Base-by-base conservation (phyloP, 2,888 invertebrate genomes). In the Eupithecia pulchellata region DNA sequence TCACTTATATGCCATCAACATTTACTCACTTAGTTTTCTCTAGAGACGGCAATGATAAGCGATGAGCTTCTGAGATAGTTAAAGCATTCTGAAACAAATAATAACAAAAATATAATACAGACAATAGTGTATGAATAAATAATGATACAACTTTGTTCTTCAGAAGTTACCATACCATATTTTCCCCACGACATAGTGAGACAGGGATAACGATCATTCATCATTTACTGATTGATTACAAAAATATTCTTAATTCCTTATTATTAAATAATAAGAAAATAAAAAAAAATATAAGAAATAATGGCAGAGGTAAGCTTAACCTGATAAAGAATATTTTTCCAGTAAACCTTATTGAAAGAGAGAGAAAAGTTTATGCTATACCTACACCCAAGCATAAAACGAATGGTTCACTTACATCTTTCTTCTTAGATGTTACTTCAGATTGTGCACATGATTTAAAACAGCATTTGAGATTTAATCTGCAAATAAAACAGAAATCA, bases 111-210 rank as follows among this genome's bases (percentile, higher is more conserved):
- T 13, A 29, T 17, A 2, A 17, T 2, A 27, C 6, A 29, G n/a
- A 27, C 14, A 8, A 8, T 57, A 57, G 17, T 14, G 17, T 17
- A 5, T 57, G 27, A 57, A 57, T 17, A 57, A 20, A 17, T 29
- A 17, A 29, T 57, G 6, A 17, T 29, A 57, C 6, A 29, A 29
- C 17, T 55, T 27, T 55, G 29, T 8, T 29, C 20, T 2, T 87
- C 87, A 87, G 87, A 75, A 78, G 80, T 87, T 86, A 87, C 87
- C 86, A 86, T 86, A 42, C 89, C 90, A 89, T 88, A 81, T 82
- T 83, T 80, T 89, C 89, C 85, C 88, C 89, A 90, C 52, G 88
- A 77, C 80, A 86, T 82, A 69, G 88, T 90, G 86, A 89, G 89
- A 83, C 89, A 90, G 90, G 90, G 89, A 89, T 89, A 90, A 90